These are phyloP conservation scores for Ancistrus triradiatus DNA, from an alignment of 2,113 vertebrate genomes.

Conservation along the genomic window DNA sequence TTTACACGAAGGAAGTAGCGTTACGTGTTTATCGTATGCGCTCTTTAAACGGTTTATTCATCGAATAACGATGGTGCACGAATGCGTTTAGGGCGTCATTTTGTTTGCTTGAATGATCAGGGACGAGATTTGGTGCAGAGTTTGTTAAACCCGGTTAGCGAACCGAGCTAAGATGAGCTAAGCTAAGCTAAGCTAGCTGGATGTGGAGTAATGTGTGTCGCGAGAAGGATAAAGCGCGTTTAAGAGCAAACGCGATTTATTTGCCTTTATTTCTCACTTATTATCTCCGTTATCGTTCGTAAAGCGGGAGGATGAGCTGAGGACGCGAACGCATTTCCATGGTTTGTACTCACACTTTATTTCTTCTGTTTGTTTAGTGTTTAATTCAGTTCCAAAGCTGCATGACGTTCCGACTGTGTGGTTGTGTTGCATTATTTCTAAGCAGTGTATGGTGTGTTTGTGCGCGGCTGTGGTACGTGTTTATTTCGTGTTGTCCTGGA, in stretches of 20 bases:
- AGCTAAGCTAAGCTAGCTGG: slow-evolving; percentile 28
- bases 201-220: slow-evolving; percentile 27
- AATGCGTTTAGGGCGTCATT: not conserved
- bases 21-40: slow-evolving; percentile 35
- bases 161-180: slow-evolving; percentile 35
- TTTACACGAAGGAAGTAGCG: slow-evolving; percentile 64
- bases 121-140: slow-evolving; percentile 52
- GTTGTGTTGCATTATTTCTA: no score
- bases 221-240: slow-evolving; percentile 25
- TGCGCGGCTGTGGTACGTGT: no score
- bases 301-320: slow-evolving; percentile 32
- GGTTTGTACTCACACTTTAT: slow-evolving; percentile 28
- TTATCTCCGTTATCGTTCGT: not conserved
- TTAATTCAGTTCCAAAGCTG: not conserved
- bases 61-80: not conserved
- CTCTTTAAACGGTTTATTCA: slow-evolving; percentile 17
- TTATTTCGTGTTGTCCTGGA: no score
- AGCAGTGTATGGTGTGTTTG: no score
- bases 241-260: not conserved
- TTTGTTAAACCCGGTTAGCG: slow-evolving; percentile 46
- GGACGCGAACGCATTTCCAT: slow-evolving; percentile 26
- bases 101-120: slow-evolving; percentile 43
- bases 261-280: slow-evolving; percentile 3
- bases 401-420: not conserved
- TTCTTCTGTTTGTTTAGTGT: no score